Percentiles rank a stretch among this genome's conserved stretches.
Evolutionary conservation across 1,140 invertebrate genomes (phyloP).

Genomic region (Lordiphosa clarofinis): DNA sequence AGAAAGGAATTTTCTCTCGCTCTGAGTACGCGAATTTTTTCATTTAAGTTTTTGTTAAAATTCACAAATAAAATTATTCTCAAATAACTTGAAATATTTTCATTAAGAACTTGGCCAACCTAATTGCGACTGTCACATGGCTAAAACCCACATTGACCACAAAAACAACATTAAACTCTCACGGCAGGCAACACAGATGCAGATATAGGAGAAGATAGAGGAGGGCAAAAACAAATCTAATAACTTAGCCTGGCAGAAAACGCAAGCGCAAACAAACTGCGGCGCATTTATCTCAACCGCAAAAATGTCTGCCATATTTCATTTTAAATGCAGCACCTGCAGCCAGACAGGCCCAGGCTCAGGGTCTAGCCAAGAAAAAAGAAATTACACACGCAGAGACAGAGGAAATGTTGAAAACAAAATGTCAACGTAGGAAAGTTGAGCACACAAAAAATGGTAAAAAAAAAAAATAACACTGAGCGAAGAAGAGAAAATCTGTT

Average conservation of each 20-base stretch:
- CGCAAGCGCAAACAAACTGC: slow-evolving; percentile 55
- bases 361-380: slow-evolving; percentile 17
- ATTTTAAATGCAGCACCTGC: slow-evolving; percentile 75
- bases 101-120: too few relatives aligned
- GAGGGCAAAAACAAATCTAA: slow-evolving; percentile 46
- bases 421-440: slow-evolving; percentile 67
- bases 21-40: too few relatives aligned
- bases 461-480: slow-evolving; percentile 2
- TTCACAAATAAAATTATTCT: too few relatives aligned
- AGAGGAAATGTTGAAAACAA: slow-evolving; percentile 57
- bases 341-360: slow-evolving; percentile 31
- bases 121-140: too few relatives aligned
- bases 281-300: slow-evolving; percentile 63
- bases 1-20: too few relatives aligned
- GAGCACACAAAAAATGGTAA: slow-evolving; percentile 21
- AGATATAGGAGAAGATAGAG: neutral
- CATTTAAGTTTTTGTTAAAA: too few relatives aligned
- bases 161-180: slow-evolving; percentile 1
- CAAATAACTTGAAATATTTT: too few relatives aligned
- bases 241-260: slow-evolving; percentile 47
- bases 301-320: slow-evolving; percentile 74
- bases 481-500: slow-evolving; percentile 8
- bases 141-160: too few relatives aligned
- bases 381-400: slow-evolving; percentile 17
- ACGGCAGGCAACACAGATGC: slow-evolving; percentile 5